Conservation (phyloP, 2,797 vertebrate species). For the Holocentrus rufus region DNA sequence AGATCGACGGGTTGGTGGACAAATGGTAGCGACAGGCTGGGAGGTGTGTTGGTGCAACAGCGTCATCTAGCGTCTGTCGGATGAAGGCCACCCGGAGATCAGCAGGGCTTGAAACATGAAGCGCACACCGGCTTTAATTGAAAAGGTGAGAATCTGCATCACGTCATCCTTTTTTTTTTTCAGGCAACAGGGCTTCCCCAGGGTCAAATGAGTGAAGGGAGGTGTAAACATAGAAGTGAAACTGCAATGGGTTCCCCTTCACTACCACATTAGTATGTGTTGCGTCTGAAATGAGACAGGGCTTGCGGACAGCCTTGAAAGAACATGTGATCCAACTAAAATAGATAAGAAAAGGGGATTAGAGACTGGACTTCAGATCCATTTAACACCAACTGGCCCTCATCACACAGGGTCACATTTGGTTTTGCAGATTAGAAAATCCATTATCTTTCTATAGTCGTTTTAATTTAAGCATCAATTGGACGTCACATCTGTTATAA, state of each 20-base stretch:
- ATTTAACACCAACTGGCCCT: background rate
- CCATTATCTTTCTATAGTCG: no score
- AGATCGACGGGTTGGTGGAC: background rate
- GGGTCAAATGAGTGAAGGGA: background rate
- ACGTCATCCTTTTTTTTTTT: background rate
- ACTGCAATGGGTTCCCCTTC: no score
- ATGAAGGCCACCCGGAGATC: background rate
- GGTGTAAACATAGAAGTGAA: background rate
- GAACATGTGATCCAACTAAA: background rate
- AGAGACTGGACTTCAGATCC: background rate
- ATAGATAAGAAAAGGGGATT: background rate
- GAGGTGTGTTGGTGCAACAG: constrained; percentile 65
- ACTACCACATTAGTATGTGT: background rate
- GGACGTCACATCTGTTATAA: background rate
- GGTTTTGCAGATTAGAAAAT: no score
- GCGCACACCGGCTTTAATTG: no score
- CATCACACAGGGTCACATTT: background rate
- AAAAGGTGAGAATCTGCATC: background rate
- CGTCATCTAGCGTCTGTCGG: constrained; percentile 67
- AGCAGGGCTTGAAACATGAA: background rate
- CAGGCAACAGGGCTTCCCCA: background rate
- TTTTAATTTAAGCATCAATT: background rate
- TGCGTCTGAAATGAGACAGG: background rate
- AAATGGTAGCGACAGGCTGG: background rate
- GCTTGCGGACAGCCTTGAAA: background rate